Evolutionary conservation across 2,113 vertebrate species (phyloP).

Genomic region (Mola mola): DNA sequence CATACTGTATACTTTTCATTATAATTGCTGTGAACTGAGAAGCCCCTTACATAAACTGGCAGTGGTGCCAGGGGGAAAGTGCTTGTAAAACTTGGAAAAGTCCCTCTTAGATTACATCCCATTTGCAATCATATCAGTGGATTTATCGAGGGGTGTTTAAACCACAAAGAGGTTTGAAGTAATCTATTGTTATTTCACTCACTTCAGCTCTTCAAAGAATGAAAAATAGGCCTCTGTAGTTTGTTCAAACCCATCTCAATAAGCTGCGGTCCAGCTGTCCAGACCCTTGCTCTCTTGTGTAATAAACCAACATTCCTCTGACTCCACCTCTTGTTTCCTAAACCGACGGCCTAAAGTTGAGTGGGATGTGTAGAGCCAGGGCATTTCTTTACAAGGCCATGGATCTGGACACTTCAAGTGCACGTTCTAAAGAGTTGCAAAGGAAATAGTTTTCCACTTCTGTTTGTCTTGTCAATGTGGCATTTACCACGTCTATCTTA

Average conservation of each 20-base stretch:
- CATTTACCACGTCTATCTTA: conserved; percentile 31
- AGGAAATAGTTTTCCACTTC: conserved; percentile 37
- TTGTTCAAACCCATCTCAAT: conserved; percentile 44
- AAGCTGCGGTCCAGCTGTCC: conserved; percentile 60
- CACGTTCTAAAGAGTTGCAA: conserved; percentile 12
- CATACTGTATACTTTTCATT: neutral
- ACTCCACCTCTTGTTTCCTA: conserved; percentile 42
- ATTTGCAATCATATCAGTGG: conserved; percentile 33
- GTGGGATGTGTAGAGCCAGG: neutral
- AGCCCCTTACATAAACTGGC: neutral
- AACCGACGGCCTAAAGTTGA: conserved; percentile 25
- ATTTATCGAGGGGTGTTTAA: conserved; percentile 48
- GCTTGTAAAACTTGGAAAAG: conserved; percentile 47
- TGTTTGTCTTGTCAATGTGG: conserved; percentile 28
- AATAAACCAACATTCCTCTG: conserved; percentile 57
- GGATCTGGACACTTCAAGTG: conserved; percentile 22
- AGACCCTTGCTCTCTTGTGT: conserved; percentile 35
- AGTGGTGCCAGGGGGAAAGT: neutral
- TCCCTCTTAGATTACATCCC: conserved; percentile 42
- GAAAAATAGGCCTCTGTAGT: conserved; percentile 31
- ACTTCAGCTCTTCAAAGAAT: conserved; percentile 30
- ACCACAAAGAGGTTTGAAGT: conserved; percentile 49
- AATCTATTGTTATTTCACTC: conserved; percentile 66
- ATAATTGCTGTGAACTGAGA: neutral
- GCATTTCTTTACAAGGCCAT: conserved; percentile 24